phyloP scores from a whole-genome alignment of 2,113 vertebrate species.

The Perccottus glenii region DNA sequence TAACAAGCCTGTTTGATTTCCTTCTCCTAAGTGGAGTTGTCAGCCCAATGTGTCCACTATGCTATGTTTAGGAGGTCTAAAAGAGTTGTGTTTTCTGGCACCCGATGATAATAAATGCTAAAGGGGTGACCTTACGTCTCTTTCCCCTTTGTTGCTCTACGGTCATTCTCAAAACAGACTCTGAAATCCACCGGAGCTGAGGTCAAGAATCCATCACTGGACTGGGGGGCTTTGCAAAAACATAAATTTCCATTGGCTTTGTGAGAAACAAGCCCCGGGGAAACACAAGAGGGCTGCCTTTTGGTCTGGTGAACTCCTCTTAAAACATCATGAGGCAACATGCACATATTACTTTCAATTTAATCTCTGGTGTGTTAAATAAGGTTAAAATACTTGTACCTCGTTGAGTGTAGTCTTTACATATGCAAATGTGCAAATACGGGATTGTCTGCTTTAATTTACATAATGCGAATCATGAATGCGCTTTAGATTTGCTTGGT shows the following conservation, averaged over 20 bases:
- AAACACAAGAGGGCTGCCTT: constrained; percentile 15
- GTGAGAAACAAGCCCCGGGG: constrained; percentile 52
- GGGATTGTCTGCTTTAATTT: constrained; percentile 64
- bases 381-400: constrained; percentile 64
- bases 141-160: constrained; percentile 56
- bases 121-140: constrained; percentile 62
- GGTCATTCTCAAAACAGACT: constrained; percentile 72
- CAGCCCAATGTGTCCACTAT: constrained; percentile 66
- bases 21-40: constrained; percentile 66
- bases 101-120: constrained; percentile 62
- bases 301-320: constrained; percentile 30
- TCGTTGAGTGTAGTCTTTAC: constrained; percentile 50
- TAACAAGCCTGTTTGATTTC: constrained; percentile 72
- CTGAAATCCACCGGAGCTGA: constrained; percentile 57
- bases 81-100: constrained; percentile 76
- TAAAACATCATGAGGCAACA: constrained; percentile 51
- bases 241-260: constrained; percentile 56
- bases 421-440: constrained; percentile 63
- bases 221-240: constrained; percentile 47
- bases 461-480: constrained; percentile 68
- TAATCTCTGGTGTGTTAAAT: constrained; percentile 47
- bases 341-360: constrained; percentile 47
- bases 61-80: constrained; percentile 69
- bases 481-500: constrained; percentile 59
- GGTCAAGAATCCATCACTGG: constrained; percentile 70